Base-by-base conservation (phyloP, 1,140 invertebrate genomes). In the Cotesia glomerata region DNA sequence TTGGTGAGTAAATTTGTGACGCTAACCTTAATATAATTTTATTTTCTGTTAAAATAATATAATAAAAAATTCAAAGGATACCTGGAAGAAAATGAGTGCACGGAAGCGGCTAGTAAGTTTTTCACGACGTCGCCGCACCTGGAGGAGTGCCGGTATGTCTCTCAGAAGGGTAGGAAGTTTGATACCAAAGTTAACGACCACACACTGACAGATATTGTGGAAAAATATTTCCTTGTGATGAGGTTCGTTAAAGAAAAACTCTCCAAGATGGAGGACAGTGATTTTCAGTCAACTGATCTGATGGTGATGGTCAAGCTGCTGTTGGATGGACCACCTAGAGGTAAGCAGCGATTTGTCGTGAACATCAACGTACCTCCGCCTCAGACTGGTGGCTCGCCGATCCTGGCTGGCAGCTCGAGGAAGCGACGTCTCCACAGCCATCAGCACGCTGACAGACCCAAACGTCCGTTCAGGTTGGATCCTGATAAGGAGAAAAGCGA, bases 81-180 rank as follows among this genome's bases (percentile, higher is more conserved):
- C 66, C 74, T 89, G 0, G 84, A 86, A 70, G 84, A 84, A 58
- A 79, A 87, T 77, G 80, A 84, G n/a, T 89, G 87, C 49, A 65
- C 78, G 7, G 82, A 83, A 18, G 86, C 83, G 61, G 87, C 86
- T 0, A 80, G 76, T 74, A 18, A 77, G 13, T 88, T 88, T 74
- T 76, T 88, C 16, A 84, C 88, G 16, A 84, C 81, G 2, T 88
- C 82, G 11, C 74, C 84, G 0, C 77, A 84, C n/a, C 77, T 89
- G 5, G 81, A 86, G 58, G 88, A 89, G 79, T 88, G 87, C 74
- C 79, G 85, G 5, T 71, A 73, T 2, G 80, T 86, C 54, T 62
- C 77, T 16, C 79, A 79, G 45, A 76, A 71, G 64, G 88, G 88
- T 4, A 82, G 76, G 69, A 78, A 75, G 69, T 88, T 88, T 65